Conservation (phyloP, 1,140 invertebrate genomes). For the Thaumetopoea pityocampa region DNA sequence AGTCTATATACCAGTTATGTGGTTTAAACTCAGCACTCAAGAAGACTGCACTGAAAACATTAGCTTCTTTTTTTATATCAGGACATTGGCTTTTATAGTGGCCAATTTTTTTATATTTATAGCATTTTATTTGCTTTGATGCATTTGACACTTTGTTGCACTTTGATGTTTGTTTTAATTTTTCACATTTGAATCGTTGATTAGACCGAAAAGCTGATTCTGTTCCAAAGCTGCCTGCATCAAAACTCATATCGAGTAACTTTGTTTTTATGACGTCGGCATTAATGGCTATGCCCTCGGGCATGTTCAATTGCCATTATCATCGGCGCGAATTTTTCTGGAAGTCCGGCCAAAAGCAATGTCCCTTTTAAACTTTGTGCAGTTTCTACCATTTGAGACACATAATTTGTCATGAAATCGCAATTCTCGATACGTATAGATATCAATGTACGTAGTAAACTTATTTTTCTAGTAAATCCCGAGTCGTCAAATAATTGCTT, state of each 20-base stretch:
- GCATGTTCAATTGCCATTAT: slow-evolving; percentile 49
- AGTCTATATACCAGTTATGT: slow-evolving; percentile 38
- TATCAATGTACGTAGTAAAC: slow-evolving; percentile 27
- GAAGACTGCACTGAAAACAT: slow-evolving; percentile 16
- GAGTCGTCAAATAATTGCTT: slow-evolving; percentile 29
- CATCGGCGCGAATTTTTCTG: slow-evolving; percentile 49
- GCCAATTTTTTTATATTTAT: slow-evolving; percentile 15
- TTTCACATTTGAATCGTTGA: too few species aligned
- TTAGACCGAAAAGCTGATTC: too few species aligned
- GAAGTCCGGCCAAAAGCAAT: slow-evolving; percentile 44
- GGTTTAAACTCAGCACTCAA: slow-evolving; percentile 24
- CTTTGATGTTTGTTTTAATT: slow-evolving; percentile 6
- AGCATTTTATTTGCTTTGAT: slow-evolving; percentile 23
- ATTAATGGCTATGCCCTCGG: slow-evolving; percentile 33
- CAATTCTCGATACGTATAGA: slow-evolving; percentile 26
- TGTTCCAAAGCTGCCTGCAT: not conserved
- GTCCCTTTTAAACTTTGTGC: slow-evolving; percentile 27
- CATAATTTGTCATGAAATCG: slow-evolving; percentile 29
- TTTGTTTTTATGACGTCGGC: slow-evolving; percentile 47
- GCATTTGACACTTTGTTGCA: slow-evolving; percentile 3
- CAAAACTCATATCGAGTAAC: slow-evolving; percentile 28
- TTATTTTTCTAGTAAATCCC: slow-evolving; percentile 31
- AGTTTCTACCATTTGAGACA: slow-evolving; percentile 29
- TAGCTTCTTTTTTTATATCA: slow-evolving; percentile 1
- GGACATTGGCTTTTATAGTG: too few species aligned